phyloP scores from a whole-genome alignment of 2,797 vertebrate genomes.

The Borostomias antarcticus region DNA sequence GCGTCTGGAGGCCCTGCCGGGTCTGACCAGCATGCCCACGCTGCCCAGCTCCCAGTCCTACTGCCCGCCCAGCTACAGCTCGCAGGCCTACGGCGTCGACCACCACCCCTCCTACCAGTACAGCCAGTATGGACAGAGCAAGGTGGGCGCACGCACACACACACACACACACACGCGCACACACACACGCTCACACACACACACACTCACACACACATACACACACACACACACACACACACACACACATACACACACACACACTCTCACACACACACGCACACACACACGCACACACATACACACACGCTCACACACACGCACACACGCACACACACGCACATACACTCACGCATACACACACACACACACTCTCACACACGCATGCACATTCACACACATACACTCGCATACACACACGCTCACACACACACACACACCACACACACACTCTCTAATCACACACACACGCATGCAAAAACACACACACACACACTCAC shows the following conservation, averaged over 20 bases:
- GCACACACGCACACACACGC: no score
- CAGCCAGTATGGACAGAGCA: conserved; percentile 96
- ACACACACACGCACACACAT: no score
- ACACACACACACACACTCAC: no score
- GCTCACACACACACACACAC: no score
- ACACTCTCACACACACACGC: no score
- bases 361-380: no score
- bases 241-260: no score
- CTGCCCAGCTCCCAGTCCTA: conserved; percentile 94
- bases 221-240: background rate
- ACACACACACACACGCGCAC: background rate
- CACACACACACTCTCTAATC: background rate
- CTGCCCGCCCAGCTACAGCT: conserved; percentile 93
- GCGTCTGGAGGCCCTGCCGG: conserved; percentile 89
- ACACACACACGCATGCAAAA: no score
- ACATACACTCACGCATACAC: no score
- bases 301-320: no score
- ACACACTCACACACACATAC: background rate
- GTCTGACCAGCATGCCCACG: conserved; percentile 77
- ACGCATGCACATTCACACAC: background rate
- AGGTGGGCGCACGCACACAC: conserved; percentile 72
- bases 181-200: background rate
- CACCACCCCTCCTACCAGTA: conserved; percentile 96
- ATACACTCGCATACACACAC: no score
- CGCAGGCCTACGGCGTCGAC: conserved; percentile 92